A percentile compares a stretch with the other conserved stretches of the same genome.
These are phyloP conservation scores for Zeus faber DNA, from an alignment of 2,113 vertebrate species.

Conservation along the genomic window DNA sequence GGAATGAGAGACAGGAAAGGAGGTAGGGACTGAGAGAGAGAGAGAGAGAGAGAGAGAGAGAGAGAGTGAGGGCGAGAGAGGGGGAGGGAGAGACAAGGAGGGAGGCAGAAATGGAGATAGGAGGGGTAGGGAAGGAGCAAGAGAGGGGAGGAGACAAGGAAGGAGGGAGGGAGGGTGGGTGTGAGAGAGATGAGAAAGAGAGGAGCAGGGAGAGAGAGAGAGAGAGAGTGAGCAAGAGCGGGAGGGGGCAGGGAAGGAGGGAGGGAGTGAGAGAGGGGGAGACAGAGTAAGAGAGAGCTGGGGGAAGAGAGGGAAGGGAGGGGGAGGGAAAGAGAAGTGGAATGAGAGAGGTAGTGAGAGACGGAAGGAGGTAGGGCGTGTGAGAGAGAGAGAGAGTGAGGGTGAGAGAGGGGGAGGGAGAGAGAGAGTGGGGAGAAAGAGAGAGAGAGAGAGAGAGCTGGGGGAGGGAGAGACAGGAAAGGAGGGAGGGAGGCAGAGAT, in stretches of 20 bases:
- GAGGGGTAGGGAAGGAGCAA: not conserved
- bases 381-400: conserved; percentile 7
- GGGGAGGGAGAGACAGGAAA: not conserved
- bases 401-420: not conserved
- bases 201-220: too few relatives aligned
- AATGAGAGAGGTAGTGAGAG: not conserved
- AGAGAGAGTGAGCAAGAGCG: not conserved
- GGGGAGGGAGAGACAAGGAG: not conserved
- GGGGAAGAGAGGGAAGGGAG: conserved; percentile 17
- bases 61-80: not conserved
- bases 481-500: not conserved
- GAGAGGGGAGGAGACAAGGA: not conserved
- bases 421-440: too few relatives aligned
- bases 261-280: conserved; percentile 12
- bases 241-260: not conserved
- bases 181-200: not conserved
- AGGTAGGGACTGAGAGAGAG: not conserved
- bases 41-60: not conserved
- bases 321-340: not conserved
- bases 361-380: conserved; percentile 4
- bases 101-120: not conserved
- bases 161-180: not conserved
- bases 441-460: not conserved
- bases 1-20: not conserved
- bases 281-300: conserved; percentile 6